These are phyloP conservation scores for Eudyptes chrysolophus DNA, from an alignment of 2,113 vertebrate species.

Conservation along the genomic window DNA sequence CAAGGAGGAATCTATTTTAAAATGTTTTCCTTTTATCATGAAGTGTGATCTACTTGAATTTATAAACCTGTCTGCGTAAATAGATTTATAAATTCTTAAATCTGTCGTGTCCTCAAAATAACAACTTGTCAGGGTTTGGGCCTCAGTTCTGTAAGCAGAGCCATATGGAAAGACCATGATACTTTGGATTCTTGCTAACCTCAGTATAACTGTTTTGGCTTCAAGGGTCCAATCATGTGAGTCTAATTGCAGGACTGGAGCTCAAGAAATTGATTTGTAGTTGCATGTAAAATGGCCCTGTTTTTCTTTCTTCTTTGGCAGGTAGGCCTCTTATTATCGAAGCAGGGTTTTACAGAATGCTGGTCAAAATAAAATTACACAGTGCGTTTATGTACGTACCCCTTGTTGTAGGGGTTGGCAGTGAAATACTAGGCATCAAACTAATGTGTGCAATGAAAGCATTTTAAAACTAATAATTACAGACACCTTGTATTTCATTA, in stretches of 20 bases:
- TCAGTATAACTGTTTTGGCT: neutral
- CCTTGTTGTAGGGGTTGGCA: neutral
- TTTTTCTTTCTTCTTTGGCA: neutral
- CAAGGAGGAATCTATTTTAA: neutral
- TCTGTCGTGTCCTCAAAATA: neutral
- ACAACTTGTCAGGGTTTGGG: neutral
- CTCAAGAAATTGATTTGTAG: neutral
- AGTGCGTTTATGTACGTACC: neutral
- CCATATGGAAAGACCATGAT: neutral
- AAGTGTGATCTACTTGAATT: neutral
- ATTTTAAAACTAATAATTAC: neutral
- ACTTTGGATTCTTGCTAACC: neutral
- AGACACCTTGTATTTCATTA: neutral
- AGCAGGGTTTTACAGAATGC: neutral
- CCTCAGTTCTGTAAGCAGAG: neutral
- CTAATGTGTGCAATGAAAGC: neutral
- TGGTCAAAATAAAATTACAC: neutral
- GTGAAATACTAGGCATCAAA: neutral
- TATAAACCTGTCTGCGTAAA: neutral
- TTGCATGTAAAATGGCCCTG: neutral
- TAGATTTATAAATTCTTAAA: neutral
- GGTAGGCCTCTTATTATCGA: neutral
- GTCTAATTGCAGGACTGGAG: neutral
- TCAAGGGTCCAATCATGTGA: neutral
- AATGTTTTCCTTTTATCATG: neutral